These are phyloP conservation scores for Cenopis cana DNA, from an alignment of 2,888 invertebrate species.

Conservation along the genomic window DNA sequence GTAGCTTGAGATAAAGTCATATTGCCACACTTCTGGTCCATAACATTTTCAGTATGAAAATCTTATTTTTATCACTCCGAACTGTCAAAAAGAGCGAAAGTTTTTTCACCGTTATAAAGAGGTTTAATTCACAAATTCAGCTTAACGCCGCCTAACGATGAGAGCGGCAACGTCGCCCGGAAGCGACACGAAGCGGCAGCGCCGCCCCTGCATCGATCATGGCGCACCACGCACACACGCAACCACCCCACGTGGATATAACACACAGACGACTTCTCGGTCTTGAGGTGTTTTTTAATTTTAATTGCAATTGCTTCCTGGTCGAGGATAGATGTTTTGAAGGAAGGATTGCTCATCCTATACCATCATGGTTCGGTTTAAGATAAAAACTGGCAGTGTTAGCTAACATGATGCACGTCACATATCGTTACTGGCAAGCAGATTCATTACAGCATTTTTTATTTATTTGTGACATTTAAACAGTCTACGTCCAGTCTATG, in stretches of 20 bases:
- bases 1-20: neutral
- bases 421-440: too few relatives aligned
- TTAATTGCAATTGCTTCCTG: slow-evolving; percentile 15
- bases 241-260: slow-evolving; percentile 46
- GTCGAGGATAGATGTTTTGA: neutral
- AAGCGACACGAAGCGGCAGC: slow-evolving; percentile 88
- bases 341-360: neutral
- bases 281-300: slow-evolving; percentile 52
- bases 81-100: slow-evolving; percentile 23
- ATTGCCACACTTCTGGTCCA: neutral
- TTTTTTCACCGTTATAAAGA: slow-evolving; percentile 51
- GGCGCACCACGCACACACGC: slow-evolving; percentile 63
- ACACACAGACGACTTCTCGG: slow-evolving; percentile 49
- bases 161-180: slow-evolving; percentile 82
- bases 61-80: slow-evolving; percentile 10
- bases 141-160: slow-evolving; percentile 61
- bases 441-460: too few relatives aligned
- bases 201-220: slow-evolving; percentile 87
- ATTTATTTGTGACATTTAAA: too few relatives aligned
- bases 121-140: slow-evolving; percentile 61
- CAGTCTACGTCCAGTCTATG: too few relatives aligned
- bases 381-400: neutral
- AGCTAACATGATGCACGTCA: too few relatives aligned
- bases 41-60: neutral
- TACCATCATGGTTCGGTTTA: neutral